These are phyloP conservation scores for Chromobotia macracanthus DNA, from an alignment of 2,797 vertebrate species.

Conservation along the genomic window DNA sequence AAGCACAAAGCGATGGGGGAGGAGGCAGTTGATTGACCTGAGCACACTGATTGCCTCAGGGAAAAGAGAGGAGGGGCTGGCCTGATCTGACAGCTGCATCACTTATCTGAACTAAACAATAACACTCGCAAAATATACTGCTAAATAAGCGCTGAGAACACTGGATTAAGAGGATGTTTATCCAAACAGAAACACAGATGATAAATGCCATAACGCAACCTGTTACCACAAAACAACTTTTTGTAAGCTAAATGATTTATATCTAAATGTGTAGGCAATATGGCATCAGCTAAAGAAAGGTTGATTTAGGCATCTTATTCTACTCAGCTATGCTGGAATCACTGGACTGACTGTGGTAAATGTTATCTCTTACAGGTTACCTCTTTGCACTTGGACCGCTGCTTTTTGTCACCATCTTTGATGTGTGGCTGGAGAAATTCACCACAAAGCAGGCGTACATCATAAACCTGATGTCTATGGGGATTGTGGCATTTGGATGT, in stretches of 20 bases:
- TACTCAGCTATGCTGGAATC: slow-evolving; percentile 8
- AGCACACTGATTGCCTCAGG: slow-evolving; percentile 36
- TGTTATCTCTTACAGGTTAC: slow-evolving; percentile 79
- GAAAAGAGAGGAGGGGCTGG: slow-evolving; percentile 29
- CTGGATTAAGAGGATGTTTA: background rate
- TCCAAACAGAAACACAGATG: background rate
- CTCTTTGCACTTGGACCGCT: slow-evolving; percentile 90
- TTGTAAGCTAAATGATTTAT: no score
- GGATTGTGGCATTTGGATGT: slow-evolving; percentile 94
- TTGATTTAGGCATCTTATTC: background rate
- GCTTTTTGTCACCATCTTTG: slow-evolving; percentile 92
- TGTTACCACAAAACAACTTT: background rate
- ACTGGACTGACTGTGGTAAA: background rate
- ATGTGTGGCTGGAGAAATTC: slow-evolving; percentile 93
- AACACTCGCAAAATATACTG: slow-evolving; percentile 18
- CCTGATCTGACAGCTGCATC: slow-evolving; percentile 27
- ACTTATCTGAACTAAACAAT: slow-evolving; percentile 40
- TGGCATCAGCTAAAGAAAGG: no score
- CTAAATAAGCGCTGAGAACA: slow-evolving; percentile 18
- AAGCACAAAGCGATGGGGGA: slow-evolving; percentile 34
- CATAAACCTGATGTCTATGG: slow-evolving; percentile 90
- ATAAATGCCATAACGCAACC: background rate
- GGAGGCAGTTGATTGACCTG: slow-evolving; percentile 48
- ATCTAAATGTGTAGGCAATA: background rate
- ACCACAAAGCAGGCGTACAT: slow-evolving; percentile 86